Base-by-base conservation (phyloP, 2,113 vertebrate species). In the Sturnus vulgaris region DNA sequence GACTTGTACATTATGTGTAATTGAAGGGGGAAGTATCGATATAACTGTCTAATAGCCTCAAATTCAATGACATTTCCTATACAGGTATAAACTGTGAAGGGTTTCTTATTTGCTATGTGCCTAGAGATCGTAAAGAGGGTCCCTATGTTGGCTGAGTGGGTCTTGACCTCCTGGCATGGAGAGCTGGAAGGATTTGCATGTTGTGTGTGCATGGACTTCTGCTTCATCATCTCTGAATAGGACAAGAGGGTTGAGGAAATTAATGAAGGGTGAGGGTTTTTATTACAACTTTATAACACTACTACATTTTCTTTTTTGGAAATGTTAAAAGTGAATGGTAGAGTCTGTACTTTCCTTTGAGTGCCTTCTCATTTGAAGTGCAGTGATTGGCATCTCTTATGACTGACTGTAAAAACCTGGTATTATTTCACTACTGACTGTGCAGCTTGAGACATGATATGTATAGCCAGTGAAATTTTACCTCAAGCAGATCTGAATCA, bases 221-320 rank as follows among this genome's bases (percentile, higher is more conserved):
- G 24, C 60, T 80, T 56, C 22, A 5, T 42, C 7, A 0, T 42
- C 23, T 52, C 28, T 31, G 30, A 76, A n/a, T 23, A 24, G 39
- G 20, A 66, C 12, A 14, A 28, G 12, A 16, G 5, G 3, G 1
- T 37, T 82, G n/a, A 85, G 53, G 68, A 86, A 70, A 47, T 47
- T 7, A 55, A 2, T 39, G 13, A 0, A 0, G 30, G 3, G 3
- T 59, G 27, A 8, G 3, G 9, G 5, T 25, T 71, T 71, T 56
- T 53, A 18, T 11, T 76, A 10, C 19, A 25, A 46, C 46, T n/a
- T 57, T 42, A 40, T 53, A 91, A 56, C 5, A 0, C 23, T 35
- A 40, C 23, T 40, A 6, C 31, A 13, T 69, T 59, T 88, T 68
- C 13, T 33, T 57, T 80, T 70, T 60, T 86, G 39, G 40, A 80